phyloP scores from a whole-genome alignment of 2,797 vertebrate species.

The Anguilla obscura region DNA sequence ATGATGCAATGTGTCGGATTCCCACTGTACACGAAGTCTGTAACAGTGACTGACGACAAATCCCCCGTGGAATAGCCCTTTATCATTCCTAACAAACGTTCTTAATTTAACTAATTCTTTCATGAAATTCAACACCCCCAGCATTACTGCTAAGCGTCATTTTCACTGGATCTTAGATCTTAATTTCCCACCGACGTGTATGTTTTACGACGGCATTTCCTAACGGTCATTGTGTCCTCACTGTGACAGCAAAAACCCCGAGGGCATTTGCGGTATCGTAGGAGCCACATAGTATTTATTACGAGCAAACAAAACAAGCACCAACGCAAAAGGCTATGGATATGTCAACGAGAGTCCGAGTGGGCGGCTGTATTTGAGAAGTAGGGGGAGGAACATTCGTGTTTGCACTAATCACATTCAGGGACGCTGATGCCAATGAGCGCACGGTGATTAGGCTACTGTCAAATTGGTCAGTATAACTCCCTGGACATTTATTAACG shows the following conservation, averaged over 20 bases:
- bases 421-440: neutral
- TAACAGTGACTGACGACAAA: constrained; percentile 19
- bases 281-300: constrained; percentile 25
- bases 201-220: neutral
- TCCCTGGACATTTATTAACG: neutral
- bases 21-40: neutral
- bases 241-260: constrained; percentile 13
- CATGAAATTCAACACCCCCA: constrained; percentile 18
- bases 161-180: neutral
- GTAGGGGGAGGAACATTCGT: neutral
- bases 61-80: constrained; percentile 22
- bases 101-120: constrained; percentile 15
- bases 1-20: constrained; percentile 14
- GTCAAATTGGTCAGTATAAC: constrained; percentile 12
- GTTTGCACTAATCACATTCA: neutral
- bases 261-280: neutral
- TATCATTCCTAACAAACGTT: constrained; percentile 28
- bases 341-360: neutral
- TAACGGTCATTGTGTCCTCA: constrained; percentile 1
- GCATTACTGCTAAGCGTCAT: neutral
- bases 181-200: constrained; percentile 1
- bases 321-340: neutral
- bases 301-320: constrained; percentile 11
- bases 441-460: neutral
- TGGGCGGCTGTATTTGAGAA: constrained; percentile 9